phyloP scores from a whole-genome alignment of 2,888 invertebrate species.

The Watsonalla cultraria region DNA sequence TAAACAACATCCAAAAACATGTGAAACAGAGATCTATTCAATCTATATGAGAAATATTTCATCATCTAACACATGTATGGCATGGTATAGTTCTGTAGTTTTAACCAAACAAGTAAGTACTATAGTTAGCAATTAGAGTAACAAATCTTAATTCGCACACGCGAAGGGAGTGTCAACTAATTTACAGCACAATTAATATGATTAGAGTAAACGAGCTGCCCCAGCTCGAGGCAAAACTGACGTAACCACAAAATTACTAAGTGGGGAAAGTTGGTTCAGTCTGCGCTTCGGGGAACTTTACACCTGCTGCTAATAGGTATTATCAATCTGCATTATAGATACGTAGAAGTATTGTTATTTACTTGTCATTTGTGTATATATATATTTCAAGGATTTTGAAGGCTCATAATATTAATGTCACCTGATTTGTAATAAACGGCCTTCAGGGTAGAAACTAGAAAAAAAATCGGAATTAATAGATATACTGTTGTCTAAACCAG shows the following conservation, averaged over 20 bases:
- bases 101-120: no score
- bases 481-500: no score
- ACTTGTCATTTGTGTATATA: no score
- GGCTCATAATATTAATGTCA: no score
- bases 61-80: no score
- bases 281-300: background rate
- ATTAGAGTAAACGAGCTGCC: constrained; percentile 36
- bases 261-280: background rate
- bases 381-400: no score
- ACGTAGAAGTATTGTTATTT: no score
- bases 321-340: no score
- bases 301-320: background rate
- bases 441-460: no score
- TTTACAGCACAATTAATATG: constrained; percentile 39
- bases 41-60: constrained; percentile 20
- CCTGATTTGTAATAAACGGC: no score
- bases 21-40: constrained; percentile 20
- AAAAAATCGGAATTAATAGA: no score
- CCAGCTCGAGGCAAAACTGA: background rate
- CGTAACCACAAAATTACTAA: background rate
- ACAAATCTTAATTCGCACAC: constrained; percentile 39
- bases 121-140: constrained; percentile 2
- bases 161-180: constrained; percentile 46
- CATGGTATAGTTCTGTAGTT: no score
- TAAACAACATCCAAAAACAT: constrained; percentile 21